Evolutionary conservation across 2,888 invertebrate genomes (phyloP).

Genomic region (Augiades crinisus): DNA sequence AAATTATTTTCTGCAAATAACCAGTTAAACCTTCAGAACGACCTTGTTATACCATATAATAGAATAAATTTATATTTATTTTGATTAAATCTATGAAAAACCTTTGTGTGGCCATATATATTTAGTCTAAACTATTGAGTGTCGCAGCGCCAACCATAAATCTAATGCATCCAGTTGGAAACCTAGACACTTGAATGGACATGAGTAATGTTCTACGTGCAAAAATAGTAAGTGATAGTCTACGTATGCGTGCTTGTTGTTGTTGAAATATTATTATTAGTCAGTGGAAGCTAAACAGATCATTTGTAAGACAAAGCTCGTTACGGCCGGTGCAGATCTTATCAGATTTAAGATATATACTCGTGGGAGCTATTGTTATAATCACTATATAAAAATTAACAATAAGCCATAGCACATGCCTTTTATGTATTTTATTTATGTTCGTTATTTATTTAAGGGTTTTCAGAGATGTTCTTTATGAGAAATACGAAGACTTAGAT

Average conservation of each 20-base stretch:
- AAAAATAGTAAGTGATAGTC: conserved; percentile 7
- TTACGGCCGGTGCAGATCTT: conserved; percentile 3
- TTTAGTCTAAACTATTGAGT: background rate
- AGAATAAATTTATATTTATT: too few relatives aligned
- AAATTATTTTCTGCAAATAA: too few relatives aligned
- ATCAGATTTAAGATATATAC: background rate
- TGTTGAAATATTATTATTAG: conserved; percentile 4
- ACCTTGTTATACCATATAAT: too few relatives aligned
- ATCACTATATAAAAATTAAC: background rate
- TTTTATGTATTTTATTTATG: too few relatives aligned
- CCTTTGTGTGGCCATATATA: too few relatives aligned
- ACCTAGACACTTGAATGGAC: conserved; percentile 9
- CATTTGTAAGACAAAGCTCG: conserved; percentile 12
- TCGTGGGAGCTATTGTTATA: background rate
- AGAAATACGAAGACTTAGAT: too few relatives aligned
- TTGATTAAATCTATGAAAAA: too few relatives aligned
- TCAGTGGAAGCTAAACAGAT: conserved; percentile 5
- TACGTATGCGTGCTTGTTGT: background rate
- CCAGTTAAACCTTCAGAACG: too few relatives aligned
- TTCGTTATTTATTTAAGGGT: too few relatives aligned
- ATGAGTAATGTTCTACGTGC: background rate
- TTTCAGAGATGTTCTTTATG: too few relatives aligned
- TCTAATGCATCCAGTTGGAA: conserved; percentile 2
- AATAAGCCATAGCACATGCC: too few relatives aligned
- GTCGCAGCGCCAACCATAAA: conserved; percentile 1